phyloP scores from a whole-genome alignment of 30 jellyfish, hydroid and myxozoan species.

The Hydractinia symbiolongicarpus region DNA sequence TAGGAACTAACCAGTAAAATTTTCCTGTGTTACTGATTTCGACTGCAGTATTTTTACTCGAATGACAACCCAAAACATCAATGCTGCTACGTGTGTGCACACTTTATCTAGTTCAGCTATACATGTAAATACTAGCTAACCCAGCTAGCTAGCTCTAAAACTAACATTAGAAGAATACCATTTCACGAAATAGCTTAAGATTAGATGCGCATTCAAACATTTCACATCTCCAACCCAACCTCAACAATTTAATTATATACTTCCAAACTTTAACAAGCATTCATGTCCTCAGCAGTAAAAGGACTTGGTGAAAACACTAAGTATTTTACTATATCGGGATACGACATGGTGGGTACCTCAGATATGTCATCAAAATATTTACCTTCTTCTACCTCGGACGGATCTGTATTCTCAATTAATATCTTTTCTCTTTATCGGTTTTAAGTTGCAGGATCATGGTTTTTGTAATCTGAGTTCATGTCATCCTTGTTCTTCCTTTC shows the following conservation, averaged over 20 bases:
- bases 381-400: neutral
- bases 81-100: slow-evolving; percentile 17
- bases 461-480: too few relatives aligned
- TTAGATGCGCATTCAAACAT: slow-evolving; percentile 3
- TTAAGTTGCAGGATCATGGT: too few relatives aligned
- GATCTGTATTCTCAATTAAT: too few relatives aligned
- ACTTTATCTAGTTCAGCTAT: slow-evolving; percentile 44
- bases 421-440: too few relatives aligned
- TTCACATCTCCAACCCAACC: slow-evolving; percentile 48
- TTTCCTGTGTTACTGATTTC: slow-evolving; percentile 1
- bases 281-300: slow-evolving; percentile 32
- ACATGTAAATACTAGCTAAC: slow-evolving; percentile 21
- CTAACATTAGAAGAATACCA: slow-evolving; percentile 11
- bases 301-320: slow-evolving; percentile 36
- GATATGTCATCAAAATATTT: neutral
- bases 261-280: slow-evolving; percentile 35
- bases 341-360: neutral
- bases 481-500: too few relatives aligned
- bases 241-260: slow-evolving; percentile 51
- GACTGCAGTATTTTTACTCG: neutral
- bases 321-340: slow-evolving; percentile 29
- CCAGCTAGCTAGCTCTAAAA: neutral
- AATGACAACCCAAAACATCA: neutral
- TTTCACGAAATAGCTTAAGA: slow-evolving; percentile 22
- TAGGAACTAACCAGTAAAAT: neutral